phyloP scores from a whole-genome alignment of 2,113 vertebrate genomes.

The Octodon degus region DNA sequence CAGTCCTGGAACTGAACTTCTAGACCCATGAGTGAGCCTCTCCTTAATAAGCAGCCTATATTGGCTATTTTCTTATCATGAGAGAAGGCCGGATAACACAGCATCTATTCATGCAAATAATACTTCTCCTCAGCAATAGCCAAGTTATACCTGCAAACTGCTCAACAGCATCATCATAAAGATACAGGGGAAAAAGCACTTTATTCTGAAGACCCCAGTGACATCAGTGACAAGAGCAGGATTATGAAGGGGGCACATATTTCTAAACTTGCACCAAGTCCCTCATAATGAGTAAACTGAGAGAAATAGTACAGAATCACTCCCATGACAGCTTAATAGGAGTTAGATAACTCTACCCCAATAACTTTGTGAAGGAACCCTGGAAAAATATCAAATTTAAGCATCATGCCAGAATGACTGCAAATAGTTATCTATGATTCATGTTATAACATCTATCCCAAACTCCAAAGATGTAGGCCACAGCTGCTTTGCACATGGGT shows the following conservation, averaged over 20 bases:
- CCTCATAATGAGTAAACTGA: conserved; percentile 38
- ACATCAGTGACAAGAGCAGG: not conserved
- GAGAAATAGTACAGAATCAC: not conserved
- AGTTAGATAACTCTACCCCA: not conserved
- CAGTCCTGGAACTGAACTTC: not conserved
- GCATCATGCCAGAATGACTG: not conserved
- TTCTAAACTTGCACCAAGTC: not conserved
- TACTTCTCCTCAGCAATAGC: not conserved
- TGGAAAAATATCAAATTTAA: conserved; percentile 16
- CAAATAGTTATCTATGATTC: not conserved
- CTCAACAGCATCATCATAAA: not conserved
- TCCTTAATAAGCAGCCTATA: not conserved
- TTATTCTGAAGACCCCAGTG: not conserved
- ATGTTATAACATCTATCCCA: not conserved
- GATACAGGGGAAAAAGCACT: not conserved
- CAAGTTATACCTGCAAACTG: not conserved
- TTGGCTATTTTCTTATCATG: not conserved
- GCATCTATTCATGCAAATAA: not conserved
- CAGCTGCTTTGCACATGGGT: conserved; percentile 13
- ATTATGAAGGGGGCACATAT: not conserved
- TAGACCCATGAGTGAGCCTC: not conserved
- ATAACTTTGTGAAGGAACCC: conserved; percentile 20
- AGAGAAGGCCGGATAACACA: not conserved
- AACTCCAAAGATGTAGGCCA: not conserved
- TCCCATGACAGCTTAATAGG: not conserved